Evolutionary conservation across 2,888 invertebrate genomes (phyloP), one percentile per base, ranked within the genome.

Genomic region (Mimumesa dahlbomi): DNA sequence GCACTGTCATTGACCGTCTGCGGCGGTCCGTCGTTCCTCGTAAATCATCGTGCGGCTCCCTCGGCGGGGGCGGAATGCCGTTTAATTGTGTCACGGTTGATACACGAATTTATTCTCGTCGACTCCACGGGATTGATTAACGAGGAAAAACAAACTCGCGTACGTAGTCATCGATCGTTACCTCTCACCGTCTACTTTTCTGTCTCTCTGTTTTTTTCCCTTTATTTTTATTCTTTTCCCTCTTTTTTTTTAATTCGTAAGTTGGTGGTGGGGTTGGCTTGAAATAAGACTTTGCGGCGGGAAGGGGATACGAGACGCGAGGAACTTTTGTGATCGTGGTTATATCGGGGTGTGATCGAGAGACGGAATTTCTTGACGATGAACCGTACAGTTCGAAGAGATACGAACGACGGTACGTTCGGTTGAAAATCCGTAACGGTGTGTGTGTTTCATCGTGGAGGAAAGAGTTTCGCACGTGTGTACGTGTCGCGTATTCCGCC

Each of bases 1-100:
- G 62, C 73, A 65, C 79, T 73, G 78, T 79, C 78, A 78, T 78
- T 78, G 78, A 79, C 71, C 76, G 71, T 71, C 79, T 73, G 66
- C 68, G 49, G n/a, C 42, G 38, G 43, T 31, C 25, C 50, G 46
- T 22, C 50, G 46, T 36, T 29, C 31, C 61, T 38, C 63, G 63
- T 76, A 77, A 76, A 76, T 76, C 76, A 76, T 76, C 67, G 42
- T 9, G 46, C 13, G 22, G 48, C 58, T 74, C 63, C 59, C 52
- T 34, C 34, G 45, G n/a, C n/a, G n/a, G n/a, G n/a, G 42, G 7
- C 73, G 31, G 61, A 46, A 61, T 48, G 54, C 29, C 61, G 68
- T 36, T 38, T 57, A 73, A 73, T 77, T 61, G 78, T 75, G 73
- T 78, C 78, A 78, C 61, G 70, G 77, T 65, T 75, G 65, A 75